Evolutionary conservation across 1,140 invertebrate genomes (phyloP).

Genomic region (Danaus plexippus): DNA sequence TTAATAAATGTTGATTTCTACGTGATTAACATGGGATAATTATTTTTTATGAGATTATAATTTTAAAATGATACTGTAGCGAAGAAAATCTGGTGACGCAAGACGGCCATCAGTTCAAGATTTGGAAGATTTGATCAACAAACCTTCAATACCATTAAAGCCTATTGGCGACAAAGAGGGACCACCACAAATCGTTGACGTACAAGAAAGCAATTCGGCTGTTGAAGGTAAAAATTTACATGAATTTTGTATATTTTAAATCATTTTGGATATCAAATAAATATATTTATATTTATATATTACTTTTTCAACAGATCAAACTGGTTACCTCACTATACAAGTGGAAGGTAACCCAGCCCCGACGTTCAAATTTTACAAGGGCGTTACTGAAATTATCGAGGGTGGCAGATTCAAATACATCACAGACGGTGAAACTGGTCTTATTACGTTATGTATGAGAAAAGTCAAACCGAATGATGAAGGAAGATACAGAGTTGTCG

Average conservation of each 20-base stretch:
- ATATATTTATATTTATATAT: not conserved
- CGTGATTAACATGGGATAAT: slow-evolving; percentile 35
- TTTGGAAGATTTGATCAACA: slow-evolving; percentile 90
- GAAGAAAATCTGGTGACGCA: slow-evolving; percentile 88
- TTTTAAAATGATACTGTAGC: slow-evolving; percentile 71
- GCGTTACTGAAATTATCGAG: slow-evolving; percentile 90
- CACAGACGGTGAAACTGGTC: slow-evolving; percentile 90
- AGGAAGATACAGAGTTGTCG: slow-evolving; percentile 93
- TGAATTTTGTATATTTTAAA: not conserved
- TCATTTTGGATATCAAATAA: not conserved
- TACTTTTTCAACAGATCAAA: slow-evolving; percentile 79
- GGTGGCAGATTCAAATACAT: slow-evolving; percentile 93
- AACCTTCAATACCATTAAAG: slow-evolving; percentile 89
- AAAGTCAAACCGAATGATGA: slow-evolving; percentile 98
- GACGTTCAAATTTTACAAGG: slow-evolving; percentile 97
- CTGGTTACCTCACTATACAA: slow-evolving; percentile 88
- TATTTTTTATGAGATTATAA: slow-evolving; percentile 16
- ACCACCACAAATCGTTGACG: slow-evolving; percentile 89
- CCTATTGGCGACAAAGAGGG: slow-evolving; percentile 80
- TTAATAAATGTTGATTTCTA: slow-evolving; percentile 28
- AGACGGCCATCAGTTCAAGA: slow-evolving; percentile 90
- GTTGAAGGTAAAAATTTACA: slow-evolving; percentile 82
- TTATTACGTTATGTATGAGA: slow-evolving; percentile 93
- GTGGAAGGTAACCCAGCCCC: slow-evolving; percentile 94
- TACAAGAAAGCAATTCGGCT: slow-evolving; percentile 91